Conservation (phyloP, 2,113 vertebrate genomes). For the Mesocricetus auratus region DNA sequence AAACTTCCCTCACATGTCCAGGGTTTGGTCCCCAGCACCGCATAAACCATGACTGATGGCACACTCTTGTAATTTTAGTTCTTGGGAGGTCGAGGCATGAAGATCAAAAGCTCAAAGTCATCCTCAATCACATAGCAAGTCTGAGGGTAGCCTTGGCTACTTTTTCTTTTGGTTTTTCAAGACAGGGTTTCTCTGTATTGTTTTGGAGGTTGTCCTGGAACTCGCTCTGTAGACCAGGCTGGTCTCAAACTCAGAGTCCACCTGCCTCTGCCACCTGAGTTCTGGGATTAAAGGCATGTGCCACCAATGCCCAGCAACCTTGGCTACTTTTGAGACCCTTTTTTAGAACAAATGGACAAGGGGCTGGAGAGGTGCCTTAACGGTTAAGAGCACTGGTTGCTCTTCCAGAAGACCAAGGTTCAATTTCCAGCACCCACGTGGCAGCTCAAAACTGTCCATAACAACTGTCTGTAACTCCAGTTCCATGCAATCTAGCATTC, state of each 20-base stretch:
- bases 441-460: not conserved
- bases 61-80: not conserved
- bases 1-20: not conserved
- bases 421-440: not conserved
- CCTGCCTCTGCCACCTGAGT: no score
- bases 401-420: not conserved
- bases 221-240: no score
- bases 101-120: not conserved
- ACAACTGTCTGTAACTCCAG: not conserved
- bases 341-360: not conserved
- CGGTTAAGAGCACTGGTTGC: not conserved
- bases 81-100: not conserved
- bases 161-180: no score
- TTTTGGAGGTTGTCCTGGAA: no score
- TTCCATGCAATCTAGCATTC: not conserved
- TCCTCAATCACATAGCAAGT: not conserved
- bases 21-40: no score
- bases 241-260: no score
- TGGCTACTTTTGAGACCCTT: not conserved
- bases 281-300: no score
- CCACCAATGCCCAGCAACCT: no score
- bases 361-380: not conserved
- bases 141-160: not conserved
- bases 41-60: not conserved
- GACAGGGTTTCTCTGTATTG: no score